A percentile compares a stretch with the other conserved stretches of the same genome.
phyloP scores from a whole-genome alignment of 2,113 vertebrate genomes.

The Calypte anna region DNA sequence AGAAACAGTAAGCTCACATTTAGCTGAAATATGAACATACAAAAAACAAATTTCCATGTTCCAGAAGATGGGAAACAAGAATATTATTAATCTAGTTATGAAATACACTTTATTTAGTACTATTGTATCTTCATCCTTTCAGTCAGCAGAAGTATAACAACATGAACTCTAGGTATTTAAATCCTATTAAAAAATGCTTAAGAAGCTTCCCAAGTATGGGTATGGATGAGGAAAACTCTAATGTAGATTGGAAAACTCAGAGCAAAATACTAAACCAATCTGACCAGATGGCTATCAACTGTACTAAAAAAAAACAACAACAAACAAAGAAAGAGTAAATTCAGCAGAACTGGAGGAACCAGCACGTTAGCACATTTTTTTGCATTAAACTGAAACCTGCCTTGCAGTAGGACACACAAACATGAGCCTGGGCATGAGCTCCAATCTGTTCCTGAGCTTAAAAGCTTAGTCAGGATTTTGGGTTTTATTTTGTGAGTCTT shows the following conservation, averaged over 20 bases:
- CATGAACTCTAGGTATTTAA: neutral
- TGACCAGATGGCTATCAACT: neutral
- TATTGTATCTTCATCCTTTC: neutral
- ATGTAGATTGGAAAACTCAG: neutral
- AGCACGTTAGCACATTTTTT: neutral
- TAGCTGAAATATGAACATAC: neutral
- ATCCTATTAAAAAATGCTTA: neutral
- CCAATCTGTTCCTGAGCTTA: neutral
- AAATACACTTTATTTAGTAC: neutral
- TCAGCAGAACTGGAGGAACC: neutral
- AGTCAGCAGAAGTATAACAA: neutral
- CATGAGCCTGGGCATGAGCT: rapidly evolving
- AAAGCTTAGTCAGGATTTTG: neutral
- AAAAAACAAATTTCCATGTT: neutral
- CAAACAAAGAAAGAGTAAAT: neutral
- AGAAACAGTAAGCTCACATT: neutral
- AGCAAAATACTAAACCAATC: neutral
- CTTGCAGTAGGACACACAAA: neutral
- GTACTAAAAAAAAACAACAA: too few species aligned
- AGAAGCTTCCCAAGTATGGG: rapidly evolving
- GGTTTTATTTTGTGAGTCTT: neutral
- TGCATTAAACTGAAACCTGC: neutral
- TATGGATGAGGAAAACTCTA: neutral
- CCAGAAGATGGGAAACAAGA: neutral
- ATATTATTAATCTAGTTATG: neutral